Evolutionary conservation across 2,113 vertebrate species (phyloP), one percentile per base, ranked within the genome.

Genomic region (Pollachius pollachius): DNA sequence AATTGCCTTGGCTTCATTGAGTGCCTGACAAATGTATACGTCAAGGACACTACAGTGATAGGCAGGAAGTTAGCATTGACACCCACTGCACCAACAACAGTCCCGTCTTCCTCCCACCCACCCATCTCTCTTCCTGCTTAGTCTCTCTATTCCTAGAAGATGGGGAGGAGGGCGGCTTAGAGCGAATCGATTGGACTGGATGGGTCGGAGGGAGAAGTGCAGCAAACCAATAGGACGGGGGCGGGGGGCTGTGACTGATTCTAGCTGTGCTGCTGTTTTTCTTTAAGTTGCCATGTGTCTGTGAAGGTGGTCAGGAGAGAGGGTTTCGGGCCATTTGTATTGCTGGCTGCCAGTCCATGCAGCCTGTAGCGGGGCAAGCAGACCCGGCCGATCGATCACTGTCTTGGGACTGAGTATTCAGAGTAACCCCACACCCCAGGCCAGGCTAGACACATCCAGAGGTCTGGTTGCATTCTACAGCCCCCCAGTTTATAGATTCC

Each of bases 311-410:
- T 70, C 21, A 34, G 72, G n/a, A 67, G 70, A 68, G 76, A 75
- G 66, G 63, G 71, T 71, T 41, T 78, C 27, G 37, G 68, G 66
- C 73, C 72, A 73, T 86, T 83, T 86, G 81, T 83, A 76, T 82
- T 76, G 72, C 76, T 59, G 59, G 72, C 73, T 78, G 75, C 69
- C 61, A 59, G 69, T 73, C 67, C 58, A 76, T 81, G 77, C 76
- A 65, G 71, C 62, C 70, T 21, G 17, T 61, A 65, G 70, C 74
- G 64, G 74, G 23, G 75, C 72, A 61, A 74, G 74, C 80, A 82
- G 71, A 84, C 78, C 23, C 48, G 65, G 68, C 66, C 9, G 75
- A 92, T 93, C 74, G 80, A 91, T 91, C 73, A 21, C 68, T 72
- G 70, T 81, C 88, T 78, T 71, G 76, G 88, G 85, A 80, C 84